A percentile compares a stretch with the other conserved stretches of the same genome.
Conservation (phyloP, 1,140 invertebrate genomes). For the Steinernema khuongi region DNA sequence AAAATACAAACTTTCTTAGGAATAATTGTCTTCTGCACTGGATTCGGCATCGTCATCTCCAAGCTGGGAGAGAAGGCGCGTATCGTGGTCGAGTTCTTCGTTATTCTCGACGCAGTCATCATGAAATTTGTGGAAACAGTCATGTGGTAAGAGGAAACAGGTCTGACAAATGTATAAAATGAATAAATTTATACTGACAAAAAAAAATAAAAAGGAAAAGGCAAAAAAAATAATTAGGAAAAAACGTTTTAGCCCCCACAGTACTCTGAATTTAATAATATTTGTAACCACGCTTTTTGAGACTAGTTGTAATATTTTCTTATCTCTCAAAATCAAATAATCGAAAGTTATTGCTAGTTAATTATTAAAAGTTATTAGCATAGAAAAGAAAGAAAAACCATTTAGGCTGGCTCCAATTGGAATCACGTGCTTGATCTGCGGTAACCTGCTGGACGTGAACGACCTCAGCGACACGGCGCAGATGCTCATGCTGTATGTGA, state of each 20-base stretch:
- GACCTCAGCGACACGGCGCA: conserved; percentile 74
- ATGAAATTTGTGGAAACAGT: conserved; percentile 49
- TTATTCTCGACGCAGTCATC: conserved; percentile 54
- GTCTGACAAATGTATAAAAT: conserved; percentile 10
- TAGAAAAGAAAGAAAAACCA: too few species aligned
- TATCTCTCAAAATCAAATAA: neutral
- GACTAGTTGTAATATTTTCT: too few species aligned
- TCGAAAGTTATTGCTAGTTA: conserved; percentile 12
- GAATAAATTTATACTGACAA: conserved; percentile 20
- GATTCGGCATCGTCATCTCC: conserved; percentile 57
- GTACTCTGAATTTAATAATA: too few species aligned
- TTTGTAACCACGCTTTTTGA: too few species aligned
- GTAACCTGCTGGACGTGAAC: conserved; percentile 76
- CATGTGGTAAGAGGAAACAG: conserved; percentile 49
- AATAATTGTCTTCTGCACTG: conserved; percentile 59
- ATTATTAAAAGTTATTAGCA: conserved; percentile 7
- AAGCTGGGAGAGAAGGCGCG: conserved; percentile 51
- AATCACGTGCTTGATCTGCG: conserved; percentile 81
- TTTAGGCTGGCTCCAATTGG: conserved; percentile 77
- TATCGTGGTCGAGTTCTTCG: conserved; percentile 59
- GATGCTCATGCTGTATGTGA: conserved; percentile 77
- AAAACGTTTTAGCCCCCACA: neutral
- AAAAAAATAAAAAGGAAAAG: neutral
- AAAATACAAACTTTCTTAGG: conserved; percentile 31
- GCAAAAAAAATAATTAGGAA: neutral